phyloP scores from a whole-genome alignment of 1,140 invertebrate genomes.

The Drosophila funebris region DNA sequence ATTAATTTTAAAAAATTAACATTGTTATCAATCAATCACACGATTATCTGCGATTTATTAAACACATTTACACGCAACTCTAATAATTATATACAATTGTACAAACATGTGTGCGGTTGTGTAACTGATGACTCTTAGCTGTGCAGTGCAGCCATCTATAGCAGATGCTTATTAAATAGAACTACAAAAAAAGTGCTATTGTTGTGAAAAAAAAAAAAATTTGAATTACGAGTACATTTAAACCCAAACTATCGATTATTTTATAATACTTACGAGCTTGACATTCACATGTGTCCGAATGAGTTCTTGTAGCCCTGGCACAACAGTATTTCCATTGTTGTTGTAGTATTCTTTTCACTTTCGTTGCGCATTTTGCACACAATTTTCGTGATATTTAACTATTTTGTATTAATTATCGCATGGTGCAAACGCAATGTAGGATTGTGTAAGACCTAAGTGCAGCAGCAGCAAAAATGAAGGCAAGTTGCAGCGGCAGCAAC shows the following conservation, averaged over 20 bases:
- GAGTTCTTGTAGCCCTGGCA: constrained; percentile 18
- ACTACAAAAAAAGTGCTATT: neutral
- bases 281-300: constrained; percentile 42
- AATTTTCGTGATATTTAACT: constrained; percentile 36
- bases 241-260: neutral
- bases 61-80: too few relatives aligned
- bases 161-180: neutral
- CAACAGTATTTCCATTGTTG: constrained; percentile 40
- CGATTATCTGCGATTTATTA: too few relatives aligned
- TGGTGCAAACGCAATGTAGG: constrained; percentile 21
- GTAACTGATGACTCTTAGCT: too few relatives aligned
- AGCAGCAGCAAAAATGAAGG: constrained; percentile 57
- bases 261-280: neutral
- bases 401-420: constrained; percentile 51
- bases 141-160: too few relatives aligned
- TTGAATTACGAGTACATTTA: neutral
- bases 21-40: too few relatives aligned
- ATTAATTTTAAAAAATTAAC: too few relatives aligned
- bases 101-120: too few relatives aligned
- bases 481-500: constrained; percentile 39
- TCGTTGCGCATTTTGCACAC: constrained; percentile 53
- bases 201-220: neutral
- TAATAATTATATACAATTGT: too few relatives aligned
- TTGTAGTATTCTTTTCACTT: constrained; percentile 70
- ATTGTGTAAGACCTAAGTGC: constrained; percentile 38